Base-by-base conservation (phyloP, 2,888 invertebrate species). In the Agonopterix subpropinquella region DNA sequence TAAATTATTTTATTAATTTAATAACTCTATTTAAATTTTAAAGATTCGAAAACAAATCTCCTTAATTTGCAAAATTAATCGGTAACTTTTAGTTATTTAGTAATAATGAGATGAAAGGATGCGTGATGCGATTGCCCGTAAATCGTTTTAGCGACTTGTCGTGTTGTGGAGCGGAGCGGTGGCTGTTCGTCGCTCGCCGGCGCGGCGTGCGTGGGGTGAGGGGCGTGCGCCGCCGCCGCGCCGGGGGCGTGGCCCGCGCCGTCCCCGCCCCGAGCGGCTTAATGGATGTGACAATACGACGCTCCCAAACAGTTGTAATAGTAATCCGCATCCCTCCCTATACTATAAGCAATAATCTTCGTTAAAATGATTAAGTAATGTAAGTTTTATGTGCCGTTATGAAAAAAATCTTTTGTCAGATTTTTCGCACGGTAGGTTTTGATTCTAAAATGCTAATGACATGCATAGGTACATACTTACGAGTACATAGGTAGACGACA, bases 201-300 rank as follows among this genome's bases (percentile, higher is more conserved):
- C 45, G 64, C 61, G 56, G 64, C 56, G 60, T 63, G 64, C 60
- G 67, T 57, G 63, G 58, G 56, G 55, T 55, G 56, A 47, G 57
- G 52, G 57, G 49, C 50, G 47, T 44, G 44, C 46, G 53, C 56
- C 53, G 60, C 55, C 57, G 48, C 42, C 11, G 43, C 57, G 48
- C 42, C 11, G 43, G 64, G 67, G 81, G 81, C 81, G 79, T 74
- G 81, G 67, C 50, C 7, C 45, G 47, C 47, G n/a, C 48, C 70
- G 70, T 54, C 80, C 79, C 77, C 82, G 84, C 72, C 65, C 72
- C 65, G 56, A 65, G 55, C 67, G 66, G 70, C 77, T 80, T 86
- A 85, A 84, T 87, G 83, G 84, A 84, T 82, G 79, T 87, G 84
- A 87, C 84, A 86, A 87, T 77, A 81, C 77, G 82, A 80, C 81